Conservation (phyloP, 2,888 invertebrate species). For the Aleiodes leptofemur region DNA sequence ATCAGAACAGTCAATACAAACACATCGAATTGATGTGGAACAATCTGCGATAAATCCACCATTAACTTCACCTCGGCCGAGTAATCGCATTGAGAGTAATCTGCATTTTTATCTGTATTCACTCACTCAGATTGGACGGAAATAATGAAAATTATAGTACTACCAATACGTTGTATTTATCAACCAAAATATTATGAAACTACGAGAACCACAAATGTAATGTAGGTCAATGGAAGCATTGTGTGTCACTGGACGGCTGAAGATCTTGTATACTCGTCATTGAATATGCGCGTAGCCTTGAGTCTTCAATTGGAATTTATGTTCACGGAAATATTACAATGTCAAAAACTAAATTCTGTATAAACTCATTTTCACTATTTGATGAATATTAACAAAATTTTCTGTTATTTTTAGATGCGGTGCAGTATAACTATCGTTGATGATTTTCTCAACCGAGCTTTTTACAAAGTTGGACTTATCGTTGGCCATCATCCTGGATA, state of each 20-base stretch:
- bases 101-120: too few species aligned
- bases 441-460: slow-evolving; percentile 86
- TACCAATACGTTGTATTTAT: too few species aligned
- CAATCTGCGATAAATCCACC: slow-evolving; percentile 7
- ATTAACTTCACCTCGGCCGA: background rate
- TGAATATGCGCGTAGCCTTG: background rate
- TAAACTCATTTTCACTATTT: too few species aligned
- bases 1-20: background rate
- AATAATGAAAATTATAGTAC: too few species aligned
- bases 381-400: slow-evolving; percentile 11
- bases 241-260: too few species aligned
- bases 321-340: background rate
- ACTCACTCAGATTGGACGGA: too few species aligned
- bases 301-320: background rate
- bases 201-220: too few species aligned
- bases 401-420: slow-evolving; percentile 80
- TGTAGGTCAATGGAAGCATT: too few species aligned
- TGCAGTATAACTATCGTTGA: slow-evolving; percentile 86
- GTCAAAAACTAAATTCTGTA: background rate
- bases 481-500: slow-evolving; percentile 91
- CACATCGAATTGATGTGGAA: background rate
- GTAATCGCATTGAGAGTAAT: background rate
- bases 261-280: too few species aligned
- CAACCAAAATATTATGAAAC: too few species aligned
- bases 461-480: slow-evolving; percentile 86